Base-by-base conservation (phyloP, 2,888 invertebrate species). In the Zeuzera pyrina region DNA sequence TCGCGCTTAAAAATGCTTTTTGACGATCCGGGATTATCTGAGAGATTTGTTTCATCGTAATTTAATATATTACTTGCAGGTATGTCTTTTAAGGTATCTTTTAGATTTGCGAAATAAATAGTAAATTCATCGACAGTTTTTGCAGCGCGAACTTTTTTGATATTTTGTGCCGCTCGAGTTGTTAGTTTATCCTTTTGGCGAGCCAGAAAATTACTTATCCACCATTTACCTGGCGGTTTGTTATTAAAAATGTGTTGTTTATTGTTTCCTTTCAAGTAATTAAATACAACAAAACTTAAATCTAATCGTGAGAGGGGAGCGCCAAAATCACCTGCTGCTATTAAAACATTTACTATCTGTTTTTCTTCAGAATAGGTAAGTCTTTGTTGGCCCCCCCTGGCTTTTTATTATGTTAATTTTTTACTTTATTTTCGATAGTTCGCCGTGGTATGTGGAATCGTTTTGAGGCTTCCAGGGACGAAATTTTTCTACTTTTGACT, bases 41-140 rank as follows among this genome's bases (percentile, higher is more conserved):
- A 30, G 4, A 42, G 13, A 26, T 42, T 44, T 6, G 45, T 42
- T 25, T 45, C 45, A 16, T 43, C 46, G 19, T 39, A 43, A 24
- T 38, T 39, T 6, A 38, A 29, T 27, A 41, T 44, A 33, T 39
- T 34, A 30, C 11, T 21, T 5, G 15, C 15, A 12, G 24, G 39
- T 7, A 43, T 29, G 12, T 34, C 33, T 21, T 38, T n/a, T 12
- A 39, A 12, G 30, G 35, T 15, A 21, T 29, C 21, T 29, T 24
- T 25, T 26, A 37, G 34, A 36, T 42, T 36, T 31, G 29, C 28
- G 15, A 44, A 44, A 35, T 38, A 40, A 13, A 15, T 32, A 2
- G 28, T 23, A 35, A 36, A 38, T 24, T 38, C 38, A 26, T 34
- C 26, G 26, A 39, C 24, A 30, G 33, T 22, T 34, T 38, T 22